Conservation (phyloP, 2,113 vertebrate species). For the Plestiodon gilberti region DNA sequence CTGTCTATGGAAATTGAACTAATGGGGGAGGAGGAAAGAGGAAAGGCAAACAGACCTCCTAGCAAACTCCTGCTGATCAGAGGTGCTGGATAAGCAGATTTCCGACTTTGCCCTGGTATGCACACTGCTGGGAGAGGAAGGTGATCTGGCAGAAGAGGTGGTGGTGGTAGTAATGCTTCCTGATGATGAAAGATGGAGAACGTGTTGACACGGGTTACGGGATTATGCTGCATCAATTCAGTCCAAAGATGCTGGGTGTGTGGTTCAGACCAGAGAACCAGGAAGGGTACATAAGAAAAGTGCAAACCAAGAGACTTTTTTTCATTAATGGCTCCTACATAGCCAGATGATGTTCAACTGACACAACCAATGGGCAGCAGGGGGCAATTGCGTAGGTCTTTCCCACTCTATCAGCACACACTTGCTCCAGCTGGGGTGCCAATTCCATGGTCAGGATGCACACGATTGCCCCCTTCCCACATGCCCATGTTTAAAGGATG, state of each 20-base stretch:
- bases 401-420: too few species aligned
- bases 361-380: too few species aligned
- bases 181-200: constrained; percentile 44
- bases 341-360: background rate
- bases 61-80: constrained; percentile 36
- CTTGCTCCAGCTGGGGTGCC: too few species aligned
- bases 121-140: constrained; percentile 66
- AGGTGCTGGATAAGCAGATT: constrained; percentile 51
- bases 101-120: constrained; percentile 64
- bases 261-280: background rate
- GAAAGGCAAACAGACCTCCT: constrained; percentile 57
- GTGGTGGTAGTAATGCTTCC: constrained; percentile 59
- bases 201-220: constrained; percentile 2
- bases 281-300: background rate
- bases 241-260: too few species aligned
- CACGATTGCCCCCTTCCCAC: too few species aligned
- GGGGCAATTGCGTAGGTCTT: too few species aligned
- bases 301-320: background rate
- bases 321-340: background rate
- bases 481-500: background rate
- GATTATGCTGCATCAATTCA: background rate
- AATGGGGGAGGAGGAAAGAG: background rate
- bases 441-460: too few species aligned
- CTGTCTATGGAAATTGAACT: background rate
- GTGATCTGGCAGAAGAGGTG: constrained; percentile 43